These are phyloP conservation scores for Acleris laterana DNA, from an alignment of 2,888 invertebrate species.

Conservation along the genomic window DNA sequence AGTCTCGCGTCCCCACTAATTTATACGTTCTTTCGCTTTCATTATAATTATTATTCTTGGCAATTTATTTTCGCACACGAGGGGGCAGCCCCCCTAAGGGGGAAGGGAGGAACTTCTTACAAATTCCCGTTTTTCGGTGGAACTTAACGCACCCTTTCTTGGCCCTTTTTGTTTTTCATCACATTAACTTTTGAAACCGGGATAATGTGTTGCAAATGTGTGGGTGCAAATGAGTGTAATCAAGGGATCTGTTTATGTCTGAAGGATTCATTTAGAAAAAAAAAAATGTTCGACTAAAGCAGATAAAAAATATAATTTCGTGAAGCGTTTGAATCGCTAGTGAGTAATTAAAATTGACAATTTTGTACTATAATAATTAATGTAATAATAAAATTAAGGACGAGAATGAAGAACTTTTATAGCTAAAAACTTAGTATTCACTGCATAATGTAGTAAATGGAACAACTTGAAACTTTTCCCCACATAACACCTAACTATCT, in stretches of 20 bases:
- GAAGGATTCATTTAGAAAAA: neutral
- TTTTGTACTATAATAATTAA: neutral
- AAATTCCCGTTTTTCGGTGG: constrained; percentile 84
- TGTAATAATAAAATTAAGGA: no score
- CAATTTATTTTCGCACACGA: constrained; percentile 85
- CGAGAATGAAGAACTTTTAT: neutral
- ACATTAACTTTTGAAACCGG: constrained; percentile 83
- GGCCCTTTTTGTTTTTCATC: constrained; percentile 85
- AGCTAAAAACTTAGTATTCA: constrained; percentile 35
- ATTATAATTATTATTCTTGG: constrained; percentile 85
- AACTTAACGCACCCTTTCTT: constrained; percentile 84
- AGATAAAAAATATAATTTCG: no score
- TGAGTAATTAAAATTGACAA: neutral
- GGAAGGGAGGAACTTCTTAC: constrained; percentile 76
- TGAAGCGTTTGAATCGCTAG: neutral
- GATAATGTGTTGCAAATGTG: constrained; percentile 78
- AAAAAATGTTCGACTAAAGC: no score
- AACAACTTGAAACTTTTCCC: constrained; percentile 48
- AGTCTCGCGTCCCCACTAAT: constrained; percentile 83
- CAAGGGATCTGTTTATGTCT: constrained; percentile 48
- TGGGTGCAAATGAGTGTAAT: constrained; percentile 68
- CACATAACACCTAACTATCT: constrained; percentile 66
- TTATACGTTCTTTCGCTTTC: constrained; percentile 85
- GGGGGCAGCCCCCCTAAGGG: constrained; percentile 66
- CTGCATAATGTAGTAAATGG: constrained; percentile 13